These are phyloP conservation scores for Suricata suricatta DNA, from an alignment of 2,113 vertebrate species.

Conservation along the genomic window DNA sequence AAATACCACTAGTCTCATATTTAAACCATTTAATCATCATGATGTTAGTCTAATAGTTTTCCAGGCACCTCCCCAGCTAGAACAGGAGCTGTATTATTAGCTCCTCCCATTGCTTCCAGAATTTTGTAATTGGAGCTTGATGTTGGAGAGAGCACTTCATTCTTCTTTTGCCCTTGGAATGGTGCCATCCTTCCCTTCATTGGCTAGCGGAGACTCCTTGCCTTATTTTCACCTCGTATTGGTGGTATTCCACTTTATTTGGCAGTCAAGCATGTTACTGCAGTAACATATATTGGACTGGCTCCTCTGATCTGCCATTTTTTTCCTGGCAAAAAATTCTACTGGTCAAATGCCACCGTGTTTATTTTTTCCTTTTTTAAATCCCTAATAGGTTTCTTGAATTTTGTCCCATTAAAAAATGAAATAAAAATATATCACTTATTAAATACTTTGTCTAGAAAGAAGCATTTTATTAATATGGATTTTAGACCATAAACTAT, in stretches of 20 bases:
- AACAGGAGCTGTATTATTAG: conserved; percentile 26
- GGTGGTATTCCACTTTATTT: background rate
- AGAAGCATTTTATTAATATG: background rate
- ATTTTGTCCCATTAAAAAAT: conserved; percentile 21
- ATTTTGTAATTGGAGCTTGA: conserved; percentile 18
- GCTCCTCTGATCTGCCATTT: conserved; percentile 60
- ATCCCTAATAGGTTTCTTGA: background rate
- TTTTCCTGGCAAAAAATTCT: background rate
- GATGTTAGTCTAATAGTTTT: conserved; percentile 4
- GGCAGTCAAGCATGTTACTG: conserved; percentile 52
- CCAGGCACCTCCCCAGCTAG: background rate
- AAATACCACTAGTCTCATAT: conserved; percentile 13
- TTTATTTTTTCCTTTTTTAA: conserved; percentile 34
- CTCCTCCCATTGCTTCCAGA: conserved; percentile 1
- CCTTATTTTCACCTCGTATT: conserved; percentile 37
- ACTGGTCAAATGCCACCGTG: background rate
- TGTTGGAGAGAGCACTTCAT: background rate
- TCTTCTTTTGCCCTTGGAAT: background rate
- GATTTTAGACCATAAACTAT: background rate
- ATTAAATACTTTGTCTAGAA: background rate
- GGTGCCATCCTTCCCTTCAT: background rate
- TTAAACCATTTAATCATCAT: conserved; percentile 56
- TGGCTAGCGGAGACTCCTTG: conserved; percentile 1
- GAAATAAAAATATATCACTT: background rate
- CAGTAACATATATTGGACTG: background rate